Percentiles rank a stretch among this genome's conserved stretches.
Evolutionary conservation across 2,113 vertebrate species (phyloP).

Genomic region (Scomber scombrus): DNA sequence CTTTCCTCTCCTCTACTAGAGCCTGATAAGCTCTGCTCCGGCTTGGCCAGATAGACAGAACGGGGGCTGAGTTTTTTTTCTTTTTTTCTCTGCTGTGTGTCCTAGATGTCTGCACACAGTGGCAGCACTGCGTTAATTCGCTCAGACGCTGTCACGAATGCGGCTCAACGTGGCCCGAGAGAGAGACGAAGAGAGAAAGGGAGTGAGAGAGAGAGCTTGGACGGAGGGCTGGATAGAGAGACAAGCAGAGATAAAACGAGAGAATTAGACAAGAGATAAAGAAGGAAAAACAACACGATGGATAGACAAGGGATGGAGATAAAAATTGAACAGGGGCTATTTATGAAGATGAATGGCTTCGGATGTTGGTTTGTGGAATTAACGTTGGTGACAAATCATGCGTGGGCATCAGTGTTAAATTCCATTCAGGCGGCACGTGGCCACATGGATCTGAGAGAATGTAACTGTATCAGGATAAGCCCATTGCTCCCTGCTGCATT

Average conservation of each 20-base stretch:
- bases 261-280: slow-evolving; percentile 66
- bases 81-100: slow-evolving; percentile 55
- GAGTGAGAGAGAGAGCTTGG: background rate
- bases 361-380: slow-evolving; percentile 69
- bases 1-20: slow-evolving; percentile 52
- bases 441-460: slow-evolving; percentile 44
- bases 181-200: slow-evolving; percentile 21
- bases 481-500: slow-evolving; percentile 51
- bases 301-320: slow-evolving; percentile 52
- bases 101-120: slow-evolving; percentile 76
- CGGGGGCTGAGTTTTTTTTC: slow-evolving; percentile 32
- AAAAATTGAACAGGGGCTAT: slow-evolving; percentile 54
- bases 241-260: slow-evolving; percentile 51
- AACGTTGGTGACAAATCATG: slow-evolving; percentile 65
- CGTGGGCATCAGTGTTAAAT: slow-evolving; percentile 63
- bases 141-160: slow-evolving; percentile 76
- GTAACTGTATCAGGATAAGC: slow-evolving; percentile 64
- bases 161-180: slow-evolving; percentile 58
- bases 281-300: slow-evolving; percentile 19
- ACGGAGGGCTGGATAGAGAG: slow-evolving; percentile 9
- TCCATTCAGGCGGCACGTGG: slow-evolving; percentile 55
- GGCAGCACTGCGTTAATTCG: slow-evolving; percentile 68
- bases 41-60: slow-evolving; percentile 65
- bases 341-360: slow-evolving; percentile 69
- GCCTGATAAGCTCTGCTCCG: slow-evolving; percentile 68